These are phyloP conservation scores for Nephrotoma guestfalica DNA, from an alignment of 2,888 invertebrate genomes.

Conservation along the genomic window DNA sequence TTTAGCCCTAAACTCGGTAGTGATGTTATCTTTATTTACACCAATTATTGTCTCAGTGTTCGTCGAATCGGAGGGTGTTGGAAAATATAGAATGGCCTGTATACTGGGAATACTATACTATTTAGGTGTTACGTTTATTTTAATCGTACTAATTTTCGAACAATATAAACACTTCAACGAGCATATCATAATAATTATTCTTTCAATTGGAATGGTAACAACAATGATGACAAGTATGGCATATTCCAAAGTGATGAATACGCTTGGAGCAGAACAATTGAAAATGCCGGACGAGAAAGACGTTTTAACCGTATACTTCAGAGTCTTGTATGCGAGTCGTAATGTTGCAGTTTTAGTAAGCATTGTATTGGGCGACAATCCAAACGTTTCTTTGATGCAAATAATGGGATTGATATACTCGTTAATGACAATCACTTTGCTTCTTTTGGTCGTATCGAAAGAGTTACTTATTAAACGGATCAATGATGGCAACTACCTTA, in stretches of 20 bases:
- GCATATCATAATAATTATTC: neutral
- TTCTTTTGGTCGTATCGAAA: neutral
- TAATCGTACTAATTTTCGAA: neutral
- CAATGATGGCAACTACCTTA: neutral
- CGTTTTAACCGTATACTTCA: neutral
- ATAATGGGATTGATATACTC: neutral
- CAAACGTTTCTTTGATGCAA: neutral
- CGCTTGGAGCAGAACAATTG: neutral
- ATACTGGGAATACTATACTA: neutral
- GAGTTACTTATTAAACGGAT: neutral
- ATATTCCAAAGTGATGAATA: neutral
- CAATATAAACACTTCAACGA: neutral
- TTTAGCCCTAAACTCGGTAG: neutral
- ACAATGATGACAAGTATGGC: neutral
- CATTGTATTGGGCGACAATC: neutral
- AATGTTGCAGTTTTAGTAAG: neutral
- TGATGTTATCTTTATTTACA: neutral
- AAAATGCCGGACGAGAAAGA: neutral
- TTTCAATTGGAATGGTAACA: neutral
- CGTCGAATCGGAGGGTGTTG: neutral
- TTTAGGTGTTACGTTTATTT: neutral
- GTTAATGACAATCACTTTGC: neutral
- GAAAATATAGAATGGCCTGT: neutral
- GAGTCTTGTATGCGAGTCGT: neutral
- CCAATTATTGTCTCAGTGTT: neutral